Evolutionary conservation across 2,113 vertebrate species (phyloP).

Genomic region (Pseudopipra pipra): DNA sequence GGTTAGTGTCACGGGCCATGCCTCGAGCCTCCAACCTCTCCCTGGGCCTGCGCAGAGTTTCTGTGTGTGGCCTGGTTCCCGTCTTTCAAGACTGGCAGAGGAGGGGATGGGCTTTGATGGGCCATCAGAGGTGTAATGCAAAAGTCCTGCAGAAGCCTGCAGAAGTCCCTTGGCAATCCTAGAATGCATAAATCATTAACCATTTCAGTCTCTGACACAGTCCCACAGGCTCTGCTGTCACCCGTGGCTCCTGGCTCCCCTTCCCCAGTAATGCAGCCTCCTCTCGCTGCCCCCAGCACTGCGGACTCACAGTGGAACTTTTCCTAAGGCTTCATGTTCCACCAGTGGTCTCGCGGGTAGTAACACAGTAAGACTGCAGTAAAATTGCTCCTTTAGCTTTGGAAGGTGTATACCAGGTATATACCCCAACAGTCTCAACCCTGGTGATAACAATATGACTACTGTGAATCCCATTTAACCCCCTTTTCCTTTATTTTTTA

Average conservation of each 20-base stretch:
- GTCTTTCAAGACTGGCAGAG: no score
- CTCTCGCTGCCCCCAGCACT: rapidly evolving
- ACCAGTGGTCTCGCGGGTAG: not conserved
- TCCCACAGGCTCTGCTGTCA: not conserved
- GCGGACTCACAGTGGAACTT: rapidly evolving
- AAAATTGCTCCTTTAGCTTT: not conserved
- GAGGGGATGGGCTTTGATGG: no score
- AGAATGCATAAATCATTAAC: no score
- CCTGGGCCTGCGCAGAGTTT: no score
- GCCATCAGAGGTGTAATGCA: no score
- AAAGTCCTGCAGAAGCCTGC: no score
- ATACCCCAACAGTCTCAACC: not conserved
- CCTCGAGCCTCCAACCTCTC: no score
- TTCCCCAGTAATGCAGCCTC: not conserved
- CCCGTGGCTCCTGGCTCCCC: not conserved
- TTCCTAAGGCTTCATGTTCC: not conserved
- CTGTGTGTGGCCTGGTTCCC: no score
- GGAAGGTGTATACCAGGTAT: not conserved
- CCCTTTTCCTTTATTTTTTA: not conserved
- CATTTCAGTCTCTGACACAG: no score
- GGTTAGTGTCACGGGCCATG: no score
- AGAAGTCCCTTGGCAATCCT: no score
- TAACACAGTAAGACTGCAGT: not conserved
- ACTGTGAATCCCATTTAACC: not conserved
- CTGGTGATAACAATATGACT: not conserved